phyloP scores from a whole-genome alignment of 2,888 invertebrate species.

The Biston stratarius region DNA sequence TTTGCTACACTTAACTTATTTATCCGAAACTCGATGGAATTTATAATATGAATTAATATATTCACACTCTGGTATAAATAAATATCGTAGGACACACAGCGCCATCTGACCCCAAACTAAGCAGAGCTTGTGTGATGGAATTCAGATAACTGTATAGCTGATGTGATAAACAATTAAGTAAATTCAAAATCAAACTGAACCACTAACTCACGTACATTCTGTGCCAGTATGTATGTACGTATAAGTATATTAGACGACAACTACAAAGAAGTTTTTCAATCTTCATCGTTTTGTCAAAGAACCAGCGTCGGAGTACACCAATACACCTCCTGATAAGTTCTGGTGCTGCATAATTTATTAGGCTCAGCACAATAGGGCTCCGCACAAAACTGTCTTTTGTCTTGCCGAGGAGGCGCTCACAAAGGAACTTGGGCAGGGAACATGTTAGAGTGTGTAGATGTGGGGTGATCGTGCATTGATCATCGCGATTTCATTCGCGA shows the following conservation, averaged over 20 bases:
- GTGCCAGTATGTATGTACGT: background rate
- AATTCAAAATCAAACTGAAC: too few species aligned
- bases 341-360: conserved; percentile 53
- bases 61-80: too few species aligned
- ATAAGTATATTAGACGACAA: background rate
- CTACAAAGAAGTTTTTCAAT: conserved; percentile 28
- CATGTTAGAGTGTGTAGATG: conserved; percentile 20
- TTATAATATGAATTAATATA: too few species aligned
- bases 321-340: conserved; percentile 46
- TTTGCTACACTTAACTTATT: too few species aligned
- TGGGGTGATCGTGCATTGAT: conserved; percentile 1
- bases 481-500: background rate
- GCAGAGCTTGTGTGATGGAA: too few species aligned
- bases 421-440: conserved; percentile 27
- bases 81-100: too few species aligned
- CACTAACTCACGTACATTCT: too few species aligned
- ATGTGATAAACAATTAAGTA: too few species aligned
- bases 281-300: conserved; percentile 27
- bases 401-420: conserved; percentile 21
- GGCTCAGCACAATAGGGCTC: conserved; percentile 41
- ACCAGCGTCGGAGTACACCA: conserved; percentile 15
- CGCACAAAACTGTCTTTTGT: conserved; percentile 35
- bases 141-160: too few species aligned
- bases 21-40: too few species aligned
- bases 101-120: too few species aligned